These are phyloP conservation scores for Drosophila dives DNA, from an alignment of 2,888 invertebrate species.

Conservation along the genomic window DNA sequence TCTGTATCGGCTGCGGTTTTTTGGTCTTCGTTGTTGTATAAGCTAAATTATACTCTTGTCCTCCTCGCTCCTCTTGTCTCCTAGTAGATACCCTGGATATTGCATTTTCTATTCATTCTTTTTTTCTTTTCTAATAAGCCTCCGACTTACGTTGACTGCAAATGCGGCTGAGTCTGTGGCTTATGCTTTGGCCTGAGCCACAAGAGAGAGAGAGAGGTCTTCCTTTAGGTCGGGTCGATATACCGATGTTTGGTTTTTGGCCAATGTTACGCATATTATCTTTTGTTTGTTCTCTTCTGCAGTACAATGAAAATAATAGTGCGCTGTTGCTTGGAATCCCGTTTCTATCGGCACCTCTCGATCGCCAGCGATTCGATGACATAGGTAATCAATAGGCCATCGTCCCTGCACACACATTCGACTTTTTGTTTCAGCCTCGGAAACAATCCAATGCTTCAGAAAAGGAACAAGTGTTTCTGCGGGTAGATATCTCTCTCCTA, in stretches of 20 bases:
- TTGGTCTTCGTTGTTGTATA: slow-evolving; percentile 55
- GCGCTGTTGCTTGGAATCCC: slow-evolving; percentile 18
- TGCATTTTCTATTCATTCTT: slow-evolving; percentile 10
- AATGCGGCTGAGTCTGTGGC: slow-evolving; percentile 41
- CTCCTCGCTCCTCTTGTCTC: slow-evolving; percentile 5
- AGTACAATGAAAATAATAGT: slow-evolving; percentile 19
- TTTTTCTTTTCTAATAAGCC: slow-evolving; percentile 24
- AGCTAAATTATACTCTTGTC: slow-evolving; percentile 46
- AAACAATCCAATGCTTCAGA: not conserved
- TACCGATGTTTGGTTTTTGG: slow-evolving; percentile 23
- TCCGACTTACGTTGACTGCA: slow-evolving; percentile 44
- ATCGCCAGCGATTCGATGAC: slow-evolving; percentile 41
- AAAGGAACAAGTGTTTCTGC: not conserved
- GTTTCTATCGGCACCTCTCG: slow-evolving; percentile 32
- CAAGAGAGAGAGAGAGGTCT: slow-evolving; percentile 1
- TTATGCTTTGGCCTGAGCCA: slow-evolving; percentile 17
- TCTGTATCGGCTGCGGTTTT: slow-evolving; percentile 66
- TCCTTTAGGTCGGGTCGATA: slow-evolving; percentile 2
- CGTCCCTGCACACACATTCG: slow-evolving; percentile 19
- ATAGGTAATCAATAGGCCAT: slow-evolving; percentile 48
- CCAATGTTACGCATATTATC: slow-evolving; percentile 36
- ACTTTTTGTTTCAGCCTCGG: slow-evolving; percentile 2
- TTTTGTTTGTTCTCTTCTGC: slow-evolving; percentile 32
- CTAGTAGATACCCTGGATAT: not conserved
- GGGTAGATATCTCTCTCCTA: not conserved